phyloP scores from a whole-genome alignment of 2,797 vertebrate genomes.

The Kryptopterus vitreolus region DNA sequence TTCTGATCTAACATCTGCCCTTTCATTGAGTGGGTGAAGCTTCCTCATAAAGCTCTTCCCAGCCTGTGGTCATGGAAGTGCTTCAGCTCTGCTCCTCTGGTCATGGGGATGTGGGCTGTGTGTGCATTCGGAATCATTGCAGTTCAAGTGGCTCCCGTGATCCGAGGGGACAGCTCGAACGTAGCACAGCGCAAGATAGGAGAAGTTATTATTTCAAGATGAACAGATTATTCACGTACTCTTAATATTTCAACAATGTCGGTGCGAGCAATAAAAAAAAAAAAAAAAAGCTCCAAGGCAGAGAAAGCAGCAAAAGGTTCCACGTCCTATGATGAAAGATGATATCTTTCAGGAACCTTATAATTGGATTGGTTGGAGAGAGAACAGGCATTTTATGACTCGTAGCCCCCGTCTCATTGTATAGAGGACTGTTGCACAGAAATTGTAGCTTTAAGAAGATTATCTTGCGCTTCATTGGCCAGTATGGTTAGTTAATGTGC shows the following conservation, averaged over 20 bases:
- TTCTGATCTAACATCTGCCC: slow-evolving; percentile 41
- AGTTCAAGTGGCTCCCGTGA: slow-evolving; percentile 46
- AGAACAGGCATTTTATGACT: slow-evolving; percentile 27
- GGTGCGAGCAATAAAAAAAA: slow-evolving; percentile 40
- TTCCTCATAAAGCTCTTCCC: slow-evolving; percentile 32
- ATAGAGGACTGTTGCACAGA: slow-evolving; percentile 27
- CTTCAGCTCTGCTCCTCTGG: slow-evolving; percentile 32
- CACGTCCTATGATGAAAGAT: slow-evolving; percentile 40
- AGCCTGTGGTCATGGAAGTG: slow-evolving; percentile 44
- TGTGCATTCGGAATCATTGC: slow-evolving; percentile 16
- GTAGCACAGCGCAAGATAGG: slow-evolving; percentile 26
- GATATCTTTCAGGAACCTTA: slow-evolving; percentile 40
- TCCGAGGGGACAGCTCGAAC: slow-evolving; percentile 38
- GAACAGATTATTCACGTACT: slow-evolving; percentile 46
- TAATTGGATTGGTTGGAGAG: slow-evolving; percentile 35
- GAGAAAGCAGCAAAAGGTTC: slow-evolving; percentile 30
- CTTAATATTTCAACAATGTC: slow-evolving; percentile 51
- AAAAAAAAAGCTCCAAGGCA: slow-evolving; percentile 38
- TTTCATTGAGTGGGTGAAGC: slow-evolving; percentile 41
- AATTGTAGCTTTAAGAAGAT: slow-evolving; percentile 5
- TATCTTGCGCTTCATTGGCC: slow-evolving; percentile 10
- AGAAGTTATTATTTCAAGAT: slow-evolving; percentile 47
- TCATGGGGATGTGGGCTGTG: slow-evolving; percentile 29
- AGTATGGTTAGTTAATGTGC: slow-evolving; percentile 1
- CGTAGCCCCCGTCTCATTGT: slow-evolving; percentile 31